A percentile compares a stretch with the other conserved stretches of the same genome.
Conservation (phyloP, 2,113 vertebrate genomes). For the Charina bottae region DNA sequence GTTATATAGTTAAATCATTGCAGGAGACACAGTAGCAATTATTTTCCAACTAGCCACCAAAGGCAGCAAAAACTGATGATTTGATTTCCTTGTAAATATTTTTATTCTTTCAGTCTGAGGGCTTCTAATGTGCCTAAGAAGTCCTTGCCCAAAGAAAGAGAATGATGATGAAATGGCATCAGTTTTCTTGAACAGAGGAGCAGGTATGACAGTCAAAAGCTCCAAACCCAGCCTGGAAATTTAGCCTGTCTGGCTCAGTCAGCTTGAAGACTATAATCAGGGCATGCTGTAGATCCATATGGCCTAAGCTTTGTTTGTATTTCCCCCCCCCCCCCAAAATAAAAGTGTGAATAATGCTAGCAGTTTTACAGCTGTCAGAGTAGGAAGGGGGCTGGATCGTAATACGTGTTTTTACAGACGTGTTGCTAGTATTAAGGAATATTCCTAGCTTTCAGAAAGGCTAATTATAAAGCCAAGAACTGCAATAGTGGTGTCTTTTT, state of each 20-base stretch:
- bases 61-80: conserved; percentile 32
- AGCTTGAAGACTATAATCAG: neutral
- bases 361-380: neutral
- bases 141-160: neutral
- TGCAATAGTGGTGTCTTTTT: conserved; percentile 7
- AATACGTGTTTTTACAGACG: neutral
- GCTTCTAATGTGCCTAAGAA: conserved; percentile 22
- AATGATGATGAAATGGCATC: neutral
- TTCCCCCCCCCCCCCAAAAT: neutral
- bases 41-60: conserved; percentile 15
- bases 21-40: conserved; percentile 35
- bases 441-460: neutral
- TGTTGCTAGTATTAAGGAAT: neutral
- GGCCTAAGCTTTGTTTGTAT: conserved; percentile 2
- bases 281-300: conserved; percentile 7
- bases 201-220: accelerated
- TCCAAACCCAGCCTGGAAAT: neutral
- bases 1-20: conserved; percentile 32
- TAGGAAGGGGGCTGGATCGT: neutral
- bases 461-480: conserved; percentile 23
- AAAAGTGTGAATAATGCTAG: neutral
- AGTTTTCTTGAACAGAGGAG: accelerated
- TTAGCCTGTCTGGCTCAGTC: conserved; percentile 7
- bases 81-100: conserved; percentile 18
- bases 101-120: conserved; percentile 35